Conservation (phyloP, 1,140 invertebrate genomes). For the Pseudomyrmex dendroicus region DNA sequence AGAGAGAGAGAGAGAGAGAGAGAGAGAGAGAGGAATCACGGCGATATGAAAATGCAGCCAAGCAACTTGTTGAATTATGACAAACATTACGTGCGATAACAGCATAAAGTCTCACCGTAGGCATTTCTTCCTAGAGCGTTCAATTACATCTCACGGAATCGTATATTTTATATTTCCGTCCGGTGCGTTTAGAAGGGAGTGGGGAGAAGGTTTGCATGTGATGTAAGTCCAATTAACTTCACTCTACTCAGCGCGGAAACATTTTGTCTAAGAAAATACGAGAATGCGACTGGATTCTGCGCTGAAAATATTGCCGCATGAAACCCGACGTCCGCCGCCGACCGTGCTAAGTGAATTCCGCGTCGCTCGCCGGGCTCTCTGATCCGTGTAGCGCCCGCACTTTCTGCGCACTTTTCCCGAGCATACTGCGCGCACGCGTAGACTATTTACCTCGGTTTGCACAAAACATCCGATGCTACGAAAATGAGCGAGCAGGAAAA, state of each 20-base stretch:
- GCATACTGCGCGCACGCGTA: conserved; percentile 57
- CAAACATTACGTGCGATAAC: conserved; percentile 22
- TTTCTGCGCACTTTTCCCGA: conserved; percentile 59
- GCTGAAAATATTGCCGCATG: conserved; percentile 48
- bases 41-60: conserved; percentile 20
- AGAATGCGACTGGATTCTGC: conserved; percentile 53
- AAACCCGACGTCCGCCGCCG: background rate
- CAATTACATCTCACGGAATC: conserved; percentile 46
- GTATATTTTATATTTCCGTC: conserved; percentile 38
- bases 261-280: conserved; percentile 54
- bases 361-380: background rate
- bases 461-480: conserved; percentile 27
- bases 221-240: conserved; percentile 57
- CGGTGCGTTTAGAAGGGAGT: background rate
- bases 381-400: conserved; percentile 29
- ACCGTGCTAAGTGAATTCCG: conserved; percentile 50
- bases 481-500: conserved; percentile 16
- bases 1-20: background rate
- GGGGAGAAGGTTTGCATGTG: background rate
- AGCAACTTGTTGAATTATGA: conserved; percentile 51
- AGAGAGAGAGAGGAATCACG: background rate
- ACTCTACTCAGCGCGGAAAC: conserved; percentile 30
- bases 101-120: conserved; percentile 28
- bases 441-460: background rate
- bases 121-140: conserved; percentile 13